Percentiles rank a stretch among this genome's conserved stretches.
Evolutionary conservation across 2,113 vertebrate genomes (phyloP).

Genomic region (Cyprinodon tularosa): DNA sequence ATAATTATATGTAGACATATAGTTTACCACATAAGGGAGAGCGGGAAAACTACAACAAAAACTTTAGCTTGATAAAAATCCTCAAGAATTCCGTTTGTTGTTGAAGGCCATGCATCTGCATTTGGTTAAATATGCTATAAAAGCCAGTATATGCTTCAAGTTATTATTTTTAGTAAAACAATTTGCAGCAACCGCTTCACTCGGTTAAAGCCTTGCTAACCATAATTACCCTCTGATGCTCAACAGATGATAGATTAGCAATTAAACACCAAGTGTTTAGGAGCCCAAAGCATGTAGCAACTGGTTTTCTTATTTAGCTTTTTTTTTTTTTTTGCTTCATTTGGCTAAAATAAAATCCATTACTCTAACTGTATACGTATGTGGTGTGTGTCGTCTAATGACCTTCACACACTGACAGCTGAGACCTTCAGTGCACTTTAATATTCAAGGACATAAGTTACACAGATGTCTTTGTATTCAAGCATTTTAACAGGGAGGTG

Average conservation of each 20-base stretch:
- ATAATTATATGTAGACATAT: neutral
- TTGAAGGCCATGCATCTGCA: neutral
- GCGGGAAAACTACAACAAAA: neutral
- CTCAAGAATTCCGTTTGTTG: neutral
- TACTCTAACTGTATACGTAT: neutral
- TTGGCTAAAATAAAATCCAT: conserved; percentile 1
- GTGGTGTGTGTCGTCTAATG: too few species aligned
- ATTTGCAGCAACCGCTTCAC: conserved; percentile 1
- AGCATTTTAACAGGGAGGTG: conserved; percentile 54
- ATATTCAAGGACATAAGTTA: conserved; percentile 22
- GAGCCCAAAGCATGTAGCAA: neutral
- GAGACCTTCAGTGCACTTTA: conserved; percentile 24
- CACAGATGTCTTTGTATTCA: conserved; percentile 55
- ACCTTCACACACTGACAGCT: conserved; percentile 14
- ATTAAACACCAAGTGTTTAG: neutral
- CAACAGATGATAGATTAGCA: neutral
- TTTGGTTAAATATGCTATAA: neutral
- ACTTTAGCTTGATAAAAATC: neutral
- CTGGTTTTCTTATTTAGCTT: neutral
- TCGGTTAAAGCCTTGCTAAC: neutral
- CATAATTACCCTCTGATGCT: neutral
- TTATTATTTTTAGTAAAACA: neutral
- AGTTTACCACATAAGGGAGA: neutral
- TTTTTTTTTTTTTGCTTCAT: neutral
- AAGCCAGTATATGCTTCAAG: neutral